Evolutionary conservation across 2,888 invertebrate species (phyloP).

Genomic region (Encarsia formosa): DNA sequence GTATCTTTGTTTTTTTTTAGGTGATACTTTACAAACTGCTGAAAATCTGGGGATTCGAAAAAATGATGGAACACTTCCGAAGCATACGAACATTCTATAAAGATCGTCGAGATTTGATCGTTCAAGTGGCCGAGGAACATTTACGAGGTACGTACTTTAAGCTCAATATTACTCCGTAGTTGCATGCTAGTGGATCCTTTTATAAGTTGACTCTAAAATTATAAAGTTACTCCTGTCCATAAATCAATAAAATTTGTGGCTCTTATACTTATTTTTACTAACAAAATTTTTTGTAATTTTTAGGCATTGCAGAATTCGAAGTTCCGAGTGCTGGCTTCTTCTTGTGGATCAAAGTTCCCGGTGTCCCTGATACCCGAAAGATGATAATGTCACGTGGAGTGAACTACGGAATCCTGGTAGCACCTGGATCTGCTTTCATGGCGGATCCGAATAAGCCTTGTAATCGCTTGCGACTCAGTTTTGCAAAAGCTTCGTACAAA

Average conservation of each 20-base stretch:
- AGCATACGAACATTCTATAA: constrained; percentile 62
- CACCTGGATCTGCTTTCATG: constrained; percentile 73
- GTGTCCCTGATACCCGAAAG: constrained; percentile 66
- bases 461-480: constrained; percentile 68
- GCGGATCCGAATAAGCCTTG: constrained; percentile 61
- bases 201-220: not conserved
- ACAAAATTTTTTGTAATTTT: no score
- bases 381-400: constrained; percentile 69
- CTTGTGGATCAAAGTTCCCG: constrained; percentile 69
- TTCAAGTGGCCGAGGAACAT: constrained; percentile 59
- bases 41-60: constrained; percentile 58
- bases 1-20: constrained; percentile 52
- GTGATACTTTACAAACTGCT: constrained; percentile 58
- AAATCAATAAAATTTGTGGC: no score
- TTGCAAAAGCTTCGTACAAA: constrained; percentile 62
- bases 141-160: constrained; percentile 53
- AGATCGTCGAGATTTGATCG: constrained; percentile 60
- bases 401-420: constrained; percentile 64
- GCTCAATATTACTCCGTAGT: not conserved
- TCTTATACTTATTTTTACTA: no score
- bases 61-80: constrained; percentile 59
- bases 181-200: not conserved
- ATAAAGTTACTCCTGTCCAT: not conserved
- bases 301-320: constrained; percentile 63
- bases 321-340: constrained; percentile 73